phyloP scores from a whole-genome alignment of 2,797 vertebrate species.

The Echeneis naucrates region DNA sequence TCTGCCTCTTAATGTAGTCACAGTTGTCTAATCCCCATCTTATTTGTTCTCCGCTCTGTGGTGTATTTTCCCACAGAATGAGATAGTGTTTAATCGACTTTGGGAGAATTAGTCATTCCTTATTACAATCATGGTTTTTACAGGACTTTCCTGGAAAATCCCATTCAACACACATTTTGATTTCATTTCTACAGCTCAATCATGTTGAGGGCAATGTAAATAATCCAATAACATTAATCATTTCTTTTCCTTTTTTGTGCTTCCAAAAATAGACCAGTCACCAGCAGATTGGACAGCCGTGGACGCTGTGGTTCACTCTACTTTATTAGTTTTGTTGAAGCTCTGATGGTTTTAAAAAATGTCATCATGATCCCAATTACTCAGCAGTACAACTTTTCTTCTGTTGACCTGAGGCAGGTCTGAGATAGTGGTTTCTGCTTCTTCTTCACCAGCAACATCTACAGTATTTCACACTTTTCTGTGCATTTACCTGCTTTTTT shows the following conservation, averaged over 20 bases:
- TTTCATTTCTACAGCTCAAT: slow-evolving; percentile 82
- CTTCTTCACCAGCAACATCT: background rate
- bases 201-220: slow-evolving; percentile 80
- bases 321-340: slow-evolving; percentile 63
- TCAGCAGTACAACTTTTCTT: slow-evolving; percentile 21
- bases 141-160: slow-evolving; percentile 86
- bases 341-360: slow-evolving; percentile 59
- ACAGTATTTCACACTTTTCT: too few species aligned
- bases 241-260: slow-evolving; percentile 51
- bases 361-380: slow-evolving; percentile 70
- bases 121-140: slow-evolving; percentile 81
- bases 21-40: slow-evolving; percentile 83
- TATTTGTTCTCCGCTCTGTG: slow-evolving; percentile 71
- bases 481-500: too few species aligned
- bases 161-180: slow-evolving; percentile 84
- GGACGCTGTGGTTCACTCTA: slow-evolving; percentile 50
- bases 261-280: slow-evolving; percentile 51
- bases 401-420: slow-evolving; percentile 8
- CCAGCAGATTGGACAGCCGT: slow-evolving; percentile 39
- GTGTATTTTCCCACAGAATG: slow-evolving; percentile 52
- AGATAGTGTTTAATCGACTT: slow-evolving; percentile 83
- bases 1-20: slow-evolving; percentile 81
- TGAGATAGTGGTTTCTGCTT: background rate
- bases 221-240: slow-evolving; percentile 85
- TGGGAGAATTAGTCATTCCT: slow-evolving; percentile 87